Percentiles rank a stretch among this genome's conserved stretches.
phyloP scores from a whole-genome alignment of 2,113 vertebrate species.

The Arvicanthis niloticus region DNA sequence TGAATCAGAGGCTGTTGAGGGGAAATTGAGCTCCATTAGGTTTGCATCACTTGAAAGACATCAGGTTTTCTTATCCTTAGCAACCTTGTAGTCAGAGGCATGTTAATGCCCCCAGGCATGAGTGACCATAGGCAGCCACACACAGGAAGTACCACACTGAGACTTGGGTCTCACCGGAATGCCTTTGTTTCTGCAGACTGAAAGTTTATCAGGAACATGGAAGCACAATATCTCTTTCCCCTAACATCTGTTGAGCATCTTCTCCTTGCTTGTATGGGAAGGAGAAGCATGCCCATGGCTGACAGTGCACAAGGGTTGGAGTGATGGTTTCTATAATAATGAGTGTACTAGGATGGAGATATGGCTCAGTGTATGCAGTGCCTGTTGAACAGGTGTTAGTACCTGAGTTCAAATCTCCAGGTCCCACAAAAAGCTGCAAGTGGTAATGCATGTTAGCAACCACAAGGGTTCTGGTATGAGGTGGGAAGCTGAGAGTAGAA shows the following conservation, averaged over 20 bases:
- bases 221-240: neutral
- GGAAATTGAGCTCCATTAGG: neutral
- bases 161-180: neutral
- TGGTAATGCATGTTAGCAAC: neutral
- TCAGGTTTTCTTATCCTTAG: neutral
- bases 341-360: neutral
- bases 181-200: neutral
- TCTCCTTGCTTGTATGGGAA: fast-evolving
- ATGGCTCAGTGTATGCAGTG: fast-evolving
- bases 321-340: neutral
- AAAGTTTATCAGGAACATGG: fast-evolving
- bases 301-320: neutral
- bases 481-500: neutral
- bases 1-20: neutral
- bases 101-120: neutral
- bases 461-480: neutral
- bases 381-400: neutral
- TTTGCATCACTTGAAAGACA: neutral
- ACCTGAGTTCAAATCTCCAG: neutral
- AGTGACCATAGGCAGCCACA: neutral
- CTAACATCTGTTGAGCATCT: fast-evolving
- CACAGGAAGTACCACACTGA: neutral
- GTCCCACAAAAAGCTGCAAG: neutral
- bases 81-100: neutral
- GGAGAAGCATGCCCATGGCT: neutral